Evolutionary conservation across 1,140 invertebrate species (phyloP).

Genomic region (Gonioctena quinquepunctata): DNA sequence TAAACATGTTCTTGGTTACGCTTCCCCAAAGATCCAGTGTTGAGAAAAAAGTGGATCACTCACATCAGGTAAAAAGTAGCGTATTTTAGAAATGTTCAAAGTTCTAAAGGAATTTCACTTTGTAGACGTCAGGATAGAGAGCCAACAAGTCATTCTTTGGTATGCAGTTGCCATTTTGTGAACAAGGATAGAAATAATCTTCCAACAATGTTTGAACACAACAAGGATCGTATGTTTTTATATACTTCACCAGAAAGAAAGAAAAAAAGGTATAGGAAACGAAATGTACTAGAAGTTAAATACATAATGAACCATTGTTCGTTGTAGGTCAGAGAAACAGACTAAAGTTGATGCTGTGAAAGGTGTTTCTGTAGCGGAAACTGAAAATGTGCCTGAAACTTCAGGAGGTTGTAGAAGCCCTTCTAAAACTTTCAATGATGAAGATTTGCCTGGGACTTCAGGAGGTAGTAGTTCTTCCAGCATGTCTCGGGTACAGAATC

Average conservation of each 20-base stretch:
- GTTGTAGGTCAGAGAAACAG: neutral
- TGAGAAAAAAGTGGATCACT: conserved; percentile 1
- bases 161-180: conserved; percentile 2
- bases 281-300: conserved; percentile 2
- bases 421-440: conserved; percentile 4
- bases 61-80: conserved; percentile 52
- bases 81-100: conserved; percentile 2
- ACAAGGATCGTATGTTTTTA: neutral
- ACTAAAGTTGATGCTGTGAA: conserved; percentile 7
- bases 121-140: conserved; percentile 5
- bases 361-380: neutral
- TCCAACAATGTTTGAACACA: neutral
- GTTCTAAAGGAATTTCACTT: conserved; percentile 3
- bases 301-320: neutral
- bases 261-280: neutral
- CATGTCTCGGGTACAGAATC: conserved; percentile 5
- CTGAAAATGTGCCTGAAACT: conserved; percentile 4
- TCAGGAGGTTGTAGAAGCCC: conserved; percentile 1
- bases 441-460: neutral
- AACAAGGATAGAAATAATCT: conserved; percentile 3
- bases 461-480: neutral
- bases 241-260: conserved; percentile 3
- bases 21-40: conserved; percentile 8
- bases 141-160: too few relatives aligned
- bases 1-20: neutral